Base-by-base conservation (phyloP, 2,797 vertebrate species). In the Heterohyrax brucei region DNA sequence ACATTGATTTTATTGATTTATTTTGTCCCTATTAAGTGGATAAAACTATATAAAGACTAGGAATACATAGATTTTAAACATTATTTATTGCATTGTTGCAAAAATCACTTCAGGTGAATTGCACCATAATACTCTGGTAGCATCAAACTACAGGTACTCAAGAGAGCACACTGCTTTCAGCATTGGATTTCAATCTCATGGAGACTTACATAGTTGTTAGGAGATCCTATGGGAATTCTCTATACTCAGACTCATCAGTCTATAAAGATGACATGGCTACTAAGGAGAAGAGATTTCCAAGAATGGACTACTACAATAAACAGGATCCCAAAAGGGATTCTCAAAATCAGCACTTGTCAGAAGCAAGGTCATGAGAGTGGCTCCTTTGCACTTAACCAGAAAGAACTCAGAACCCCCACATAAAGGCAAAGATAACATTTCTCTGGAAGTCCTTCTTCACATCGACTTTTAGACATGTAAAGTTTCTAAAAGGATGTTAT, bases 21-120 rank as follows among this genome's bases (percentile, higher is more conserved):
- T 94, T 88, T 84, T 62, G 70, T 10, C 56, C 87, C 73, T 82
- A 4, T 87, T 87, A 87, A 22, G 12, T 82, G 68, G 66, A 16
- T 76, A 0, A 53, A 66, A 19, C 3, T 68, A 61, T 22, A 88
- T 77, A 56, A 81, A 56, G 78, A 30, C 18, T 70, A 80, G 1
- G 33, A 18, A 44, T 73, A 73, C 12, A 8, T 26, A 77, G 44
- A 26, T 5, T 28, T 48, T 68, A 33, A 26, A 10, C 68, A 46
- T 76, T 24, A 39, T 46, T 26, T 88, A 85, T 77, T 87, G 6
- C 85, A 78, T 76, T 82, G 2, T 77, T 70, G 19, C 73, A 94
- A 92, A 93, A 44, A 56, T 83, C 48, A 62, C 53, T 28, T 90
- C 46, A 50, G 39, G 19, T 88, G 19, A 82, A 68, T 68, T 48